Base-by-base conservation (phyloP, 1,140 invertebrate species). In the Heliconius hewitsoni region DNA sequence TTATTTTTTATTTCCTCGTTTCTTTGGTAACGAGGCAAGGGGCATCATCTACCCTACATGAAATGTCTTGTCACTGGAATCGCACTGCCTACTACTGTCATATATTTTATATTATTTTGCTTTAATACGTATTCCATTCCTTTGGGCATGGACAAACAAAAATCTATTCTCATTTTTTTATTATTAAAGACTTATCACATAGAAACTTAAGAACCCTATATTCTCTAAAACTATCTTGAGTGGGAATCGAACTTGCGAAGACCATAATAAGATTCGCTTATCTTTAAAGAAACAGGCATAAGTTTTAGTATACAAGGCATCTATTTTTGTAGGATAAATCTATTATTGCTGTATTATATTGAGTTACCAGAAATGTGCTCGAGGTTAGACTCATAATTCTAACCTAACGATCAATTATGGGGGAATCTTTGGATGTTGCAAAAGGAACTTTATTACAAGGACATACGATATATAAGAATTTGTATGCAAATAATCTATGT, bases 401-500 rank as follows among this genome's bases (percentile, higher is more conserved):
- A 74, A 52, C 16, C 73, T 55, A 74, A 55, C 73, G 73, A 74
- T 74, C 73, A 55, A 34, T 74, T 74, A 50, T 74, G 73, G 30
- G 39, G 39, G 18, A 1, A 19, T 19, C 23, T 42, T 8, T 34
- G 27, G 18, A 39, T 9, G 3, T 9, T 18, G 46, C 42, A 74
- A 74, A 74, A 74, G 5, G 18, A 19, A 46, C 46, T 19, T 74
- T 74, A 74, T 30, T 30, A 8, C 46, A 8, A 30, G 30, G 8
- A 9, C 2, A 30, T 74, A 74, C 39, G 16, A 19, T 27, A 8
- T 27, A 74, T 13, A 30, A 18, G 23, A 55, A 8, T 19, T 52
- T 19, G n/a, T 74, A n/a, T 74, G 60, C 13, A 23, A 23, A 66
- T 74, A 55, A 55, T 50, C 42, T 2, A 73, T 4, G 30, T 6